These are phyloP conservation scores for Thelaira solivaga DNA, from an alignment of 2,888 invertebrate species.

Conservation along the genomic window DNA sequence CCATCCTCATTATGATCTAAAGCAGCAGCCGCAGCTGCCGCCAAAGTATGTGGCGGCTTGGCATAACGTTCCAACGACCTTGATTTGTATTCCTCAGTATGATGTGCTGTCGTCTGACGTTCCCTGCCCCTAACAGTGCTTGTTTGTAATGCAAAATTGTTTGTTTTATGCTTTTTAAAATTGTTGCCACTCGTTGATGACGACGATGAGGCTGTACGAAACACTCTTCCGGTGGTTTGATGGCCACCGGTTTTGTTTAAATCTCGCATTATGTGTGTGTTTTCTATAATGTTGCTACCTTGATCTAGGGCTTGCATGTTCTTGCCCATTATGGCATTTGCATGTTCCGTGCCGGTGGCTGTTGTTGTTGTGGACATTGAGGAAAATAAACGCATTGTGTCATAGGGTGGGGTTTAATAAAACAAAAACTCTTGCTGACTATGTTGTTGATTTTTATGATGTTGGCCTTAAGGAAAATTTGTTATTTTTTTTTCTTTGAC, in stretches of 20 bases:
- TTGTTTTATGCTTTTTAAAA: conserved; percentile 52
- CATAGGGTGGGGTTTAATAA: conserved; percentile 34
- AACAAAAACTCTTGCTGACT: conserved; percentile 3
- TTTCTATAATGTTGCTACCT: conserved; percentile 54
- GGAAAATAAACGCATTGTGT: conserved; percentile 59
- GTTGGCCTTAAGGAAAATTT: conserved; percentile 33
- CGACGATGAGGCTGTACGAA: conserved; percentile 25
- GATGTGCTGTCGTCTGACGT: conserved; percentile 34
- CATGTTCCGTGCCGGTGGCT: conserved; percentile 46
- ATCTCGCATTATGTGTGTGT: conserved; percentile 56
- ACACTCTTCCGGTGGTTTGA: conserved; percentile 23
- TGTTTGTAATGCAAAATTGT: conserved; percentile 32
- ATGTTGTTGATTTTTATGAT: conserved; percentile 24
- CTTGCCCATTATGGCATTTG: conserved; percentile 51
- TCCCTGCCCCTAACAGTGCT: conserved; percentile 8
- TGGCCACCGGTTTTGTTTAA: conserved; percentile 33
- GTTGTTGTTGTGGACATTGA: conserved; percentile 24
- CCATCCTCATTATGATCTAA: conserved; percentile 47
- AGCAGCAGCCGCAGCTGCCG: conserved; percentile 56
- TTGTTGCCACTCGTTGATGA: conserved; percentile 36
- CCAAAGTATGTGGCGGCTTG: conserved; percentile 68
- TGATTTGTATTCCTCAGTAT: conserved; percentile 67
- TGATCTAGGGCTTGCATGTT: conserved; percentile 40
- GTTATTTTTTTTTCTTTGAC: conserved; percentile 1
- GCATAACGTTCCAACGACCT: conserved; percentile 74